Conservation (phyloP, 64 coral and sea anemone species). For the Actinia tenebrosa region DNA sequence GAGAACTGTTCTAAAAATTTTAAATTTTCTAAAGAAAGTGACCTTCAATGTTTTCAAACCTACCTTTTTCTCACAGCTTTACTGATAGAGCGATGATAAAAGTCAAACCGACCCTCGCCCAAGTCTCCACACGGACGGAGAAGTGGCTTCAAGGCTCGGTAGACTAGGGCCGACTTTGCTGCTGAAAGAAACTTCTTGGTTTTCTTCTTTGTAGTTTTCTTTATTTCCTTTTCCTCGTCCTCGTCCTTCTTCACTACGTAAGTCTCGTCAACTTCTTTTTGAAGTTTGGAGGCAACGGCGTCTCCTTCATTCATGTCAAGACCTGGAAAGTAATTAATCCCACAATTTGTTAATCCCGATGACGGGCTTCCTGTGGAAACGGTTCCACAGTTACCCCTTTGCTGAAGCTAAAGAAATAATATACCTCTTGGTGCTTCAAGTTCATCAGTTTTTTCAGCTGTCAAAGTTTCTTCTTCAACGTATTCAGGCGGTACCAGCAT, state of each 20-base stretch:
- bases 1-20: no score
- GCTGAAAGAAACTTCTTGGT: conserved; percentile 73
- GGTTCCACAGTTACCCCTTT: neutral
- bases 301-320: conserved; percentile 10
- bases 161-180: conserved; percentile 77
- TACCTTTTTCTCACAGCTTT: conserved; percentile 98
- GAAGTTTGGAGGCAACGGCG: conserved; percentile 71
- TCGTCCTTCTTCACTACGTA: conserved; percentile 56
- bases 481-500: conserved; percentile 67
- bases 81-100: conserved; percentile 98
- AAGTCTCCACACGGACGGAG: conserved; percentile 96
- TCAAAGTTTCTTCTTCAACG: conserved; percentile 40
- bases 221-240: conserved; percentile 28
- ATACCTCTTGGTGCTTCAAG: conserved; percentile 41
- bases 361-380: neutral
- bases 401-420: neutral
- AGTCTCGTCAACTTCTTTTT: conserved; percentile 86
- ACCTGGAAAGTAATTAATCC: neutral
- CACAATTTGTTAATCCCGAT: neutral
- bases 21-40: no score
- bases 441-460: conserved; percentile 14
- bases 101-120: conserved; percentile 92
- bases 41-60: neutral
- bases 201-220: conserved; percentile 25
- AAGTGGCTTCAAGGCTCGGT: conserved; percentile 79